Percentiles rank a stretch among this genome's conserved stretches.
Conservation (phyloP, 2,113 vertebrate species). For the Clarias macrocephalus region DNA sequence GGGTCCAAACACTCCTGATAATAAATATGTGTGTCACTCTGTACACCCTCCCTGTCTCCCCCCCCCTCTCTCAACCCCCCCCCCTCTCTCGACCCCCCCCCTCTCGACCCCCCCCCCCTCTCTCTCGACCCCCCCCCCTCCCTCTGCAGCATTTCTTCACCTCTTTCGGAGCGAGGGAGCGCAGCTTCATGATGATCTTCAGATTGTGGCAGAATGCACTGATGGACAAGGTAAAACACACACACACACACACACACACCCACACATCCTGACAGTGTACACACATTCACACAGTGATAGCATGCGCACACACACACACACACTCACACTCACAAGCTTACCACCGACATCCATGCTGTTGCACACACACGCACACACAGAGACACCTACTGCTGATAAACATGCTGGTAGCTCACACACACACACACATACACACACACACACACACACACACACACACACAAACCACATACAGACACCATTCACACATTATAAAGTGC, state of each 20-base stretch:
- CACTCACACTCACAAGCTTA: neutral
- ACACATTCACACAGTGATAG: neutral
- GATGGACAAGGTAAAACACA: slow-evolving; percentile 80
- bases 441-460: neutral
- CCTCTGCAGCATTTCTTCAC: slow-evolving; percentile 84
- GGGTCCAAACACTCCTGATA: neutral
- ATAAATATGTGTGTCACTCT: neutral
- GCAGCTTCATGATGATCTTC: slow-evolving; percentile 89
- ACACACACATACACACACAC: neutral
- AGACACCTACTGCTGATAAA: neutral
- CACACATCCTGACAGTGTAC: neutral
- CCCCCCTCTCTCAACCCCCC: too few species aligned
- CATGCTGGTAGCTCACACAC: neutral
- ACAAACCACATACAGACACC: neutral
- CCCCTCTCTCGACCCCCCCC: neutral
- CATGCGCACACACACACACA: slow-evolving; percentile 11
- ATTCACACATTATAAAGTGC: neutral
- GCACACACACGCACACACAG: slow-evolving; percentile 7
- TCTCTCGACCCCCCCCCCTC: neutral
- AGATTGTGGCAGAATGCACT: slow-evolving; percentile 89
- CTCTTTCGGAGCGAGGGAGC: slow-evolving; percentile 87
- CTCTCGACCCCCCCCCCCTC: neutral
- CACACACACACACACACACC: neutral
- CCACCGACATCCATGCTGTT: neutral
- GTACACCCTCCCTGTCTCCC: neutral